Percentiles rank a stretch among this genome's conserved stretches.
Conservation (phyloP, 2,113 vertebrate species). For the Sterrhoptilus dennistouni region DNA sequence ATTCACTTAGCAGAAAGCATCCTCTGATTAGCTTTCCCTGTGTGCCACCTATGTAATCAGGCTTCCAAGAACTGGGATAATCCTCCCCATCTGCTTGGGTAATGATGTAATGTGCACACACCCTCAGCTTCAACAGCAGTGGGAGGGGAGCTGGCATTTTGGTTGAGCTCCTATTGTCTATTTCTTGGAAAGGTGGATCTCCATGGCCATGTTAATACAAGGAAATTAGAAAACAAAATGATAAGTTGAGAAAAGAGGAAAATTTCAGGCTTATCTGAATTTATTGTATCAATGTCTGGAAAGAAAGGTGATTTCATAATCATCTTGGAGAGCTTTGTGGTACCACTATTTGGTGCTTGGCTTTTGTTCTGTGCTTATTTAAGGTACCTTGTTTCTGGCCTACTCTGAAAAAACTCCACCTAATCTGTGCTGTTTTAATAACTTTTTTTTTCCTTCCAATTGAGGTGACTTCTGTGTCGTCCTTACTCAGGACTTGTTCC, state of each 20-base stretch:
- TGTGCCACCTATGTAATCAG: background rate
- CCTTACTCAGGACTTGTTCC: background rate
- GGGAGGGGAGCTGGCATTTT: background rate
- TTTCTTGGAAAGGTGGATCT: background rate
- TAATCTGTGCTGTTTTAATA: accelerated
- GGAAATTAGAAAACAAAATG: background rate
- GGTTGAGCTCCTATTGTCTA: accelerated
- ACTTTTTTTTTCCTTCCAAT: background rate
- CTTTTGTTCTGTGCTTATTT: background rate
- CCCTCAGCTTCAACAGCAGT: background rate
- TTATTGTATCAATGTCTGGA: accelerated
- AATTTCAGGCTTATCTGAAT: background rate
- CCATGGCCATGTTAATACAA: background rate
- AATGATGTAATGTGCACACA: background rate
- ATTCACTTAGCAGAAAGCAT: background rate
- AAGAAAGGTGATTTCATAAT: background rate
- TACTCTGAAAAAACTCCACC: accelerated
- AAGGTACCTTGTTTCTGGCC: background rate
- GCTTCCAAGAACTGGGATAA: background rate
- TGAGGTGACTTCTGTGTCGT: background rate
- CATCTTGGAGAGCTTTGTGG: background rate
- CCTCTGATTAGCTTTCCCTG: background rate
- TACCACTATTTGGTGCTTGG: accelerated
- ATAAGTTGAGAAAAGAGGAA: background rate
- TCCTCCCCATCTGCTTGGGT: background rate